phyloP scores from a whole-genome alignment of 2,888 invertebrate species.

The Drosophila dives region DNA sequence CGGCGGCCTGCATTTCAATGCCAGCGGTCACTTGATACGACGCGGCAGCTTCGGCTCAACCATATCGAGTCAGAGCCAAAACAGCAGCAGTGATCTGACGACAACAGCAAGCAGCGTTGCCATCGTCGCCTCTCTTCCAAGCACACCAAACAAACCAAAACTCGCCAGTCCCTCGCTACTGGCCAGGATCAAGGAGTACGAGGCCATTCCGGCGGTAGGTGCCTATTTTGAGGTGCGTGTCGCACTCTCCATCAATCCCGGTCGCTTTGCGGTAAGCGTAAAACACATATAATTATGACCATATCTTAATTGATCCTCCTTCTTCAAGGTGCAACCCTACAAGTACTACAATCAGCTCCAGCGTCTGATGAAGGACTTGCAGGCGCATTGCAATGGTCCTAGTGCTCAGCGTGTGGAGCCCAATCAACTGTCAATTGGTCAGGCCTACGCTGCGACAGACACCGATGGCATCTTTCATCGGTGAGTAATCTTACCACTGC shows the following conservation, averaged over 20 bases:
- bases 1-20: conserved; percentile 56
- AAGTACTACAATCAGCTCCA: conserved; percentile 85
- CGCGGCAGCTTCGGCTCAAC: conserved; percentile 66
- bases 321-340: conserved; percentile 86
- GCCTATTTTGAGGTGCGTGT: conserved; percentile 90
- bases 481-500: conserved; percentile 85
- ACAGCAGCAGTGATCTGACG: conserved; percentile 56
- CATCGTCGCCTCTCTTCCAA: conserved; percentile 36
- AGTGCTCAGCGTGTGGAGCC: conserved; percentile 84
- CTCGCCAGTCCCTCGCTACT: conserved; percentile 2
- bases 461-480: conserved; percentile 90
- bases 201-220: conserved; percentile 83
- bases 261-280: conserved; percentile 81
- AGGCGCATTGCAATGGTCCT: conserved; percentile 87
- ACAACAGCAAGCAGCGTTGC: conserved; percentile 28
- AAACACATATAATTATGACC: background rate
- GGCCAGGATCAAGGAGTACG: conserved; percentile 65
- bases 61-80: conserved; percentile 63
- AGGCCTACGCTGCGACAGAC: conserved; percentile 88
- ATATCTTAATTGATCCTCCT: background rate
- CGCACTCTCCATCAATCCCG: conserved; percentile 91
- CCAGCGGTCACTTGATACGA: conserved; percentile 54
- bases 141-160: conserved; percentile 44
- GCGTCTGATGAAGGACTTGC: conserved; percentile 89
- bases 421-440: conserved; percentile 85